phyloP scores from a whole-genome alignment of 2,113 vertebrate genomes.

The Thymallus thymallus region DNA sequence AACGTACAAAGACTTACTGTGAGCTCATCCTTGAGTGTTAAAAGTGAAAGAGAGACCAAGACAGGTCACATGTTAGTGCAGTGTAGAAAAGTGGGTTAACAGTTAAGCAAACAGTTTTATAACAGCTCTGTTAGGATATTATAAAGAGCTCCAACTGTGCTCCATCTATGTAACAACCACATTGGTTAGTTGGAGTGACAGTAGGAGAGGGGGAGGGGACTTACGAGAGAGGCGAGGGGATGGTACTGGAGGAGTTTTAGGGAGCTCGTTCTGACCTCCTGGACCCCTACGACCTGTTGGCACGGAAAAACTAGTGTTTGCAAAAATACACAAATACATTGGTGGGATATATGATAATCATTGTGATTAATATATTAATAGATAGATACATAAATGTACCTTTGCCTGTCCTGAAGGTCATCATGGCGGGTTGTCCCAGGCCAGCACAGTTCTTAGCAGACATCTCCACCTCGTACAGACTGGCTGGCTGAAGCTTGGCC shows the following conservation, averaged over 20 bases:
- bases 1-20: slow-evolving; percentile 62
- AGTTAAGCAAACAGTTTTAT: neutral
- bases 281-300: slow-evolving; percentile 60
- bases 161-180: neutral
- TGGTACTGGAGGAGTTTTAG: slow-evolving; percentile 69
- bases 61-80: slow-evolving; percentile 50
- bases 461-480: slow-evolving; percentile 97
- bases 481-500: slow-evolving; percentile 86
- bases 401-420: slow-evolving; percentile 95
- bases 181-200: neutral
- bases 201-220: slow-evolving; percentile 42
- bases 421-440: slow-evolving; percentile 93
- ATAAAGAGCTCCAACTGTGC: neutral
- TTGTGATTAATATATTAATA: neutral
- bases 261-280: slow-evolving; percentile 59
- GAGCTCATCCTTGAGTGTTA: slow-evolving; percentile 65
- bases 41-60: slow-evolving; percentile 51
- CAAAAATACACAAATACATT: neutral
- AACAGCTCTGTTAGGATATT: neutral
- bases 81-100: slow-evolving; percentile 17
- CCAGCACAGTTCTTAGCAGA: slow-evolving; percentile 88
- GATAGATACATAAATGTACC: slow-evolving; percentile 33
- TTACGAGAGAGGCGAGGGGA: slow-evolving; percentile 74
- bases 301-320: neutral
- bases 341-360: neutral